Percentiles rank a stretch among this genome's conserved stretches.
Conservation (phyloP, 2,888 invertebrate genomes). For the Caradrina clavipalpis region DNA sequence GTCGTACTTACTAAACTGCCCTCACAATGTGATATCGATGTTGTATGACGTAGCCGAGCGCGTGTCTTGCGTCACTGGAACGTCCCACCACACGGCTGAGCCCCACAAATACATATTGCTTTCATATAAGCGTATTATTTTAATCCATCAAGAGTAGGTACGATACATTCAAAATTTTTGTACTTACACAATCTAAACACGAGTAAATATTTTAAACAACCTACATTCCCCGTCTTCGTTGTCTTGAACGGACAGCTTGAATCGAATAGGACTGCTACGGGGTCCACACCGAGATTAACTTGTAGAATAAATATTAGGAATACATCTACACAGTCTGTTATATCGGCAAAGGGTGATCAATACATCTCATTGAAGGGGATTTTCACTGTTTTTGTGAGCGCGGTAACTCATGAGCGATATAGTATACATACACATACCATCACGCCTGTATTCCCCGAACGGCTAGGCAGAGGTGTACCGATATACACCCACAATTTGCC, state of each 20-base stretch:
- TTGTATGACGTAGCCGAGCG: conserved; percentile 51
- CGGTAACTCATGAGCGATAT: conserved; percentile 28
- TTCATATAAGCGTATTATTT: conserved; percentile 82
- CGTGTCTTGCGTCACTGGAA: conserved; percentile 78
- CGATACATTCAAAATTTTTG: conserved; percentile 84
- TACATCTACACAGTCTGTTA: conserved; percentile 86
- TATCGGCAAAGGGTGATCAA: conserved; percentile 79
- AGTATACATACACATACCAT: too few relatives aligned
- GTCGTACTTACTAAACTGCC: conserved; percentile 66
- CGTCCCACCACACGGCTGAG: conserved; percentile 78
- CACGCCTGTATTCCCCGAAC: too few relatives aligned
- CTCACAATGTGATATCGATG: conserved; percentile 51
- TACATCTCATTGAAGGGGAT: conserved; percentile 68
- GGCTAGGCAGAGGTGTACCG: too few relatives aligned
- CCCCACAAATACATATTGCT: conserved; percentile 83
- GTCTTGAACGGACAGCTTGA: conserved; percentile 87
- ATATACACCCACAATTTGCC: too few relatives aligned
- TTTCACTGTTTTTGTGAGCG: conserved; percentile 41
- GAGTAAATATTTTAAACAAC: conserved; percentile 85
- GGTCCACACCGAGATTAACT: conserved; percentile 77
- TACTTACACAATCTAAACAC: conserved; percentile 87
- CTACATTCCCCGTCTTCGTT: conserved; percentile 88
- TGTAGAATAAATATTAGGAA: conserved; percentile 81
- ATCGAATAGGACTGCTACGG: conserved; percentile 77
- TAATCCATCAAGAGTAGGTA: conserved; percentile 83